Base-by-base conservation (phyloP, 2,797 vertebrate genomes). In the Neosalanx taihuensis region DNA sequence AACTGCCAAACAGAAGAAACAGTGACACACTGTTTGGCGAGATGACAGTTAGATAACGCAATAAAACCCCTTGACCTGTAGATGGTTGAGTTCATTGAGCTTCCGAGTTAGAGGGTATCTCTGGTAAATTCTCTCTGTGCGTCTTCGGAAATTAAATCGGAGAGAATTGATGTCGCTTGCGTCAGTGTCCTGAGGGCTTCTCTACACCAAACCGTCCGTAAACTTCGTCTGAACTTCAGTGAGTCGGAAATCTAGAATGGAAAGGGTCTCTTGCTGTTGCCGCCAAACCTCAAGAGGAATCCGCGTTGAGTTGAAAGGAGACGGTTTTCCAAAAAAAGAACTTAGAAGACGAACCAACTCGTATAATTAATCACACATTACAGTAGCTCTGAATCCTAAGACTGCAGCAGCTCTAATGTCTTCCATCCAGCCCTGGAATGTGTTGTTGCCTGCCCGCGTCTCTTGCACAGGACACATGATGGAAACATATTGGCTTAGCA, bases 301-400 rank as follows among this genome's bases (percentile, higher is more conserved):
- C 49, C 33, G 20, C n/a, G 64, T 69, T 4, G 66, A 72, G 67
- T 72, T 69, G 63, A 82, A 73, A 66, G 9, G 66, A 70, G 61
- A 67, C 64, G 10, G n/a, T 61, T 69, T 73, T 37, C 61, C 23
- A 26, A 26, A 26, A 26, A 74, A 76, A 65, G 66, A 62, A 67
- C 71, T 68, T 67, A 49, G 41, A 46, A 53, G 9, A 76, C 62
- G 69, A 60, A 70, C 49, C 62, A 72, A 79, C 65, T 66, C 72
- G 33, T 77, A 76, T 86, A 78, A 85, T 86, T 79, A 83, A 84
- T 81, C 66, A 18, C 79, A 86, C 72, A 79, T 84, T 79, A 75
- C 59, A 66, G 18, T 70, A 71, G 70, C 71, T 77, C 67, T 0
- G 41, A 76, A 63, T 74, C 71, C 73, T 69, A 72, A 63, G 74